These are phyloP conservation scores for Ibidorhyncha struthersii DNA, from an alignment of 2,113 vertebrate genomes.

Conservation along the genomic window DNA sequence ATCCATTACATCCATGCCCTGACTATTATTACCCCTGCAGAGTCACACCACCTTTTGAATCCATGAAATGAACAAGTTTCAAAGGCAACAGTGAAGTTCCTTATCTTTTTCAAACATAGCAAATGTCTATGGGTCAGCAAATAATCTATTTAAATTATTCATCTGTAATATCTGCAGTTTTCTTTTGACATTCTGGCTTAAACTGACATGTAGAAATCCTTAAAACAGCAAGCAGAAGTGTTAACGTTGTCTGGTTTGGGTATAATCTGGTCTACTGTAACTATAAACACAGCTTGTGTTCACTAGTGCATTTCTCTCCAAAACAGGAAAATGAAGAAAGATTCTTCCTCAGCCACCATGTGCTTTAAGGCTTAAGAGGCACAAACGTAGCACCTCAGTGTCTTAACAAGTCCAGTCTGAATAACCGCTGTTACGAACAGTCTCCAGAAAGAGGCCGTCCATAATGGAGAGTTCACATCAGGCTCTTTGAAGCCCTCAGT, in stretches of 20 bases:
- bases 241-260: neutral
- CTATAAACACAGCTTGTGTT: neutral
- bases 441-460: neutral
- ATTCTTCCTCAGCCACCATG: neutral
- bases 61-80: neutral
- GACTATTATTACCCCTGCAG: neutral
- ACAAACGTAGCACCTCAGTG: neutral
- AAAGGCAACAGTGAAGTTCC: neutral
- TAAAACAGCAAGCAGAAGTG: neutral
- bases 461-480: neutral
- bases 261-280: neutral
- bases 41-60: neutral
- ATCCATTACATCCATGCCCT: neutral
- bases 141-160: neutral
- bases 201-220: neutral
- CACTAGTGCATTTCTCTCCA: neutral
- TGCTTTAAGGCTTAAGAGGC: neutral
- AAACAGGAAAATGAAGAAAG: neutral
- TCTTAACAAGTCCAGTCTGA: neutral
- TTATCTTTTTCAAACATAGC: neutral
- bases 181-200: neutral
- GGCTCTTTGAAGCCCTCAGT: neutral
- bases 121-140: neutral
- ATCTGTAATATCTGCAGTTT: neutral
- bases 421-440: neutral